Percentiles rank a stretch among this genome's conserved stretches.
These are phyloP conservation scores for Hylaeus volcanicus DNA, from an alignment of 1,140 invertebrate genomes.

Conservation along the genomic window DNA sequence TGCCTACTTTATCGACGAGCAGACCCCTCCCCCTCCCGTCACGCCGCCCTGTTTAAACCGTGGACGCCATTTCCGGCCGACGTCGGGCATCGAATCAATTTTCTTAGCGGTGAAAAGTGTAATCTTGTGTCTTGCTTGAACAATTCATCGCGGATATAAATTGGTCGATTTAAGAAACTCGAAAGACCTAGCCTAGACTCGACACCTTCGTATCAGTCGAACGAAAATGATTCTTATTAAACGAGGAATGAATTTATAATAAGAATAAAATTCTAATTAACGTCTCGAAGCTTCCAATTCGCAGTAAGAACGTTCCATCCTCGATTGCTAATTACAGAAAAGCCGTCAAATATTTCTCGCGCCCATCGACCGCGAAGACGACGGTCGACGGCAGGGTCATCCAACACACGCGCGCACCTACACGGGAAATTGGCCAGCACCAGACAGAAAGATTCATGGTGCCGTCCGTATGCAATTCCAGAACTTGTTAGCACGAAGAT, in stretches of 20 bases:
- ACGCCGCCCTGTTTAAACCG: constrained; percentile 31
- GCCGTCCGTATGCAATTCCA: constrained; percentile 39
- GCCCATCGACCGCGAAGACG: not conserved
- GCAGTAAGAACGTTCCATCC: not conserved
- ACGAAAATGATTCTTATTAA: too few relatives aligned
- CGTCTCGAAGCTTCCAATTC: not conserved
- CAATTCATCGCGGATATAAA: constrained; percentile 3
- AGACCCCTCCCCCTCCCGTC: not conserved
- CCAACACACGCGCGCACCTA: too few relatives aligned
- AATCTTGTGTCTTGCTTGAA: constrained; percentile 29
- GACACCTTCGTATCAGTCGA: too few relatives aligned
- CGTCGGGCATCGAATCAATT: constrained; percentile 34
- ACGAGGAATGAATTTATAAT: too few relatives aligned
- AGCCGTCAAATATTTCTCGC: not conserved
- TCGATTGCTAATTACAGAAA: not conserved
- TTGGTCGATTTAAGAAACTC: too few relatives aligned
- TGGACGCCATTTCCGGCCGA: constrained; percentile 1
- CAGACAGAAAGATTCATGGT: constrained; percentile 8
- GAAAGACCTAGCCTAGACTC: too few relatives aligned
- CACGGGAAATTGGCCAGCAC: not conserved
- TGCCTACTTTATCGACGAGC: constrained; percentile 71
- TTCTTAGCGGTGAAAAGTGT: constrained; percentile 19
- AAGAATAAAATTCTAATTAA: too few relatives aligned
- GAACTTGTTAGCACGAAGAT: constrained; percentile 45
- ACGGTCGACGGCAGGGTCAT: not conserved